phyloP scores from a whole-genome alignment of 1,140 invertebrate genomes.

The Calephelis nemesis region DNA sequence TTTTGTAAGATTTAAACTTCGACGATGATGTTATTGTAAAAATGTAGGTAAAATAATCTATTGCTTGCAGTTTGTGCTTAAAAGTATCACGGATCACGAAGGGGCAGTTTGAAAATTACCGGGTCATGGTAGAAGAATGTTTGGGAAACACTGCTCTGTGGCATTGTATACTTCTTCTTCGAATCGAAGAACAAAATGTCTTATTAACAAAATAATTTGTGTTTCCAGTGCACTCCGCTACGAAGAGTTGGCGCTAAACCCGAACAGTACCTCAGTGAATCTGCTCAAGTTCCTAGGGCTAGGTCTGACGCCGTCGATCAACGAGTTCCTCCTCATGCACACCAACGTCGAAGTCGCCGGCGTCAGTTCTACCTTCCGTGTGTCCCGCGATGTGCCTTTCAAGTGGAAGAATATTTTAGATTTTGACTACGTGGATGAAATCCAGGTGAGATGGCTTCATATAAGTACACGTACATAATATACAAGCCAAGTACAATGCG shows the following conservation, averaged over 20 bases:
- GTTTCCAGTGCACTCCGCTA: slow-evolving; percentile 87
- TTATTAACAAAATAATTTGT: background rate
- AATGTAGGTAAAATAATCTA: too few species aligned
- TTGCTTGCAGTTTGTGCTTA: too few species aligned
- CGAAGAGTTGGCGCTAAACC: slow-evolving; percentile 90
- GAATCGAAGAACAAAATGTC: too few species aligned
- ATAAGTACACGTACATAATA: too few species aligned
- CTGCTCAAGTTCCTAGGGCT: slow-evolving; percentile 89
- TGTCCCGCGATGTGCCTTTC: slow-evolving; percentile 90
- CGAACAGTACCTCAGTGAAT: slow-evolving; percentile 84
- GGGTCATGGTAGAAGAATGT: too few species aligned
- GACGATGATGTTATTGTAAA: too few species aligned
- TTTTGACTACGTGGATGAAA: slow-evolving; percentile 84
- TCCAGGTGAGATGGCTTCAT: slow-evolving; percentile 69
- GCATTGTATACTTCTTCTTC: too few species aligned
- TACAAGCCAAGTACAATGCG: too few species aligned
- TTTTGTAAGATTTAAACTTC: too few species aligned
- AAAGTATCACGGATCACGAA: too few species aligned
- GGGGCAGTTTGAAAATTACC: too few species aligned
- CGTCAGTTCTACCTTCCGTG: slow-evolving; percentile 90
- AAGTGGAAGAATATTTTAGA: slow-evolving; percentile 90
- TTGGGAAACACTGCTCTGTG: too few species aligned
- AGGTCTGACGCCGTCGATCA: slow-evolving; percentile 84
- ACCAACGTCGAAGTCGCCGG: slow-evolving; percentile 88
- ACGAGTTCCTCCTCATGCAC: slow-evolving; percentile 88